Percentiles rank a stretch among this genome's conserved stretches.
These are phyloP conservation scores for Stenotaenia linearis DNA, from an alignment of 2,888 invertebrate species.

Conservation along the genomic window DNA sequence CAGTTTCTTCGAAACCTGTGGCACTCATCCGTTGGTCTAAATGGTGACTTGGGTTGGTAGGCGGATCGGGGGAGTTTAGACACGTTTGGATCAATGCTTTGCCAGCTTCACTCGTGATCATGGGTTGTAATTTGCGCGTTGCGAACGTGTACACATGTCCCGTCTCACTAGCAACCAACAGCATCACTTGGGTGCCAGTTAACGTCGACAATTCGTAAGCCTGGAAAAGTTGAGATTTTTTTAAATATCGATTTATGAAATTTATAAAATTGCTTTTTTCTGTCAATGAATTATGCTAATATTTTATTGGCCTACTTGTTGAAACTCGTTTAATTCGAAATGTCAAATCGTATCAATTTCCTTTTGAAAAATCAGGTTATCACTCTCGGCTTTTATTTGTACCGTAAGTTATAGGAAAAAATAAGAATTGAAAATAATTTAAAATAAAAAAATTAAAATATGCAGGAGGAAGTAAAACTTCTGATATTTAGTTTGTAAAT, in stretches of 20 bases:
- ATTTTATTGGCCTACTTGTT: not conserved
- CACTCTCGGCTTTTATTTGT: not conserved
- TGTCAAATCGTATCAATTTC: not conserved
- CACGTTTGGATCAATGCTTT: conserved; percentile 98
- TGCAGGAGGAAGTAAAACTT: not conserved
- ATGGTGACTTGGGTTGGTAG: conserved; percentile 37
- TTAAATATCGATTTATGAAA: too few relatives aligned
- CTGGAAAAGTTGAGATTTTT: too few relatives aligned
- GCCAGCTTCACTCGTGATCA: conserved; percentile 91
- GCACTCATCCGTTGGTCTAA: conserved; percentile 93
- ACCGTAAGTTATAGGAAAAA: not conserved
- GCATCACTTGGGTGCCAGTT: conserved; percentile 99
- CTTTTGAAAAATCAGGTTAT: not conserved
- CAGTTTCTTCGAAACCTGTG: conserved; percentile 97
- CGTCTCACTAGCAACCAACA: conserved; percentile 96
- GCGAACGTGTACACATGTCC: conserved; percentile 99
- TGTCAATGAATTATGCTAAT: not conserved
- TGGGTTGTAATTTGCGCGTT: conserved; percentile 95
- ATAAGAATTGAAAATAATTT: not conserved
- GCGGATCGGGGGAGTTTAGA: conserved; percentile 90
- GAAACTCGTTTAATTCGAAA: not conserved
- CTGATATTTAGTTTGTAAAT: too few relatives aligned
- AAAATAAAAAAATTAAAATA: not conserved
- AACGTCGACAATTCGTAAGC: conserved; percentile 98
- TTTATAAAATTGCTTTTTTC: too few relatives aligned